Conservation (phyloP, 1,140 invertebrate species). For the Drosophila ohnishii region DNA sequence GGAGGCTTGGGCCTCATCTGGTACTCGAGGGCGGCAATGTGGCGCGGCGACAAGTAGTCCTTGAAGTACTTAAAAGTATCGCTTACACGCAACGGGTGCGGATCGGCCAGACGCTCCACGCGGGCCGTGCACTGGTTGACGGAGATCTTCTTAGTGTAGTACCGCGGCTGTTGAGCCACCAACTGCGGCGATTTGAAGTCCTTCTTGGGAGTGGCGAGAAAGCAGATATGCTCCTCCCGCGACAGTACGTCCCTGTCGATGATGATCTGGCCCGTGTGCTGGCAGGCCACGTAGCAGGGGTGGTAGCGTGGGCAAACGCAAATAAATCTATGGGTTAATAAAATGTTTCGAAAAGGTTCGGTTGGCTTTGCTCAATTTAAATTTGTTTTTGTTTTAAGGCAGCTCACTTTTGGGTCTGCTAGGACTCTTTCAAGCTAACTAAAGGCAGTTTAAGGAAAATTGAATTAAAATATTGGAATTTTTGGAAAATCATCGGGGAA, state of each 20-base stretch:
- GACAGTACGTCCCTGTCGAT: constrained; percentile 77
- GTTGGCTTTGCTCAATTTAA: neutral
- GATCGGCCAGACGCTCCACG: constrained; percentile 65
- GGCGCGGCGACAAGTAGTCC: constrained; percentile 38
- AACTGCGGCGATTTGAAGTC: constrained; percentile 38
- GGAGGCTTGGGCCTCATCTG: constrained; percentile 62
- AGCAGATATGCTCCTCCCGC: constrained; percentile 71
- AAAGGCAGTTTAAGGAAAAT: neutral
- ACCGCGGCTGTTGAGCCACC: constrained; percentile 26
- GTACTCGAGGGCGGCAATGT: constrained; percentile 52
- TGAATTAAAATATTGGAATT: neutral
- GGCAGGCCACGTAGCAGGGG: constrained; percentile 62
- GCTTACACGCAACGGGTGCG: constrained; percentile 51
- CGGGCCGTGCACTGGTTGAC: constrained; percentile 70
- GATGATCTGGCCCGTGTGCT: constrained; percentile 74
- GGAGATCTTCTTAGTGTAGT: constrained; percentile 57
- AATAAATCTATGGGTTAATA: constrained; percentile 31
- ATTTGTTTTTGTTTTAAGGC: neutral
- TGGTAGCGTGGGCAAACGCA: constrained; percentile 70
- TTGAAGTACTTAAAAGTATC: constrained; percentile 57
- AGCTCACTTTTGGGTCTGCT: neutral
- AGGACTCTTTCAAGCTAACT: neutral
- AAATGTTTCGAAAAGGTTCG: neutral
- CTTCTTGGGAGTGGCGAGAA: constrained; percentile 70
- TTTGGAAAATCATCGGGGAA: neutral